A percentile compares a stretch with the other conserved stretches of the same genome.
Conservation (phyloP, 2,888 invertebrate genomes). For the Agelastica alni region DNA sequence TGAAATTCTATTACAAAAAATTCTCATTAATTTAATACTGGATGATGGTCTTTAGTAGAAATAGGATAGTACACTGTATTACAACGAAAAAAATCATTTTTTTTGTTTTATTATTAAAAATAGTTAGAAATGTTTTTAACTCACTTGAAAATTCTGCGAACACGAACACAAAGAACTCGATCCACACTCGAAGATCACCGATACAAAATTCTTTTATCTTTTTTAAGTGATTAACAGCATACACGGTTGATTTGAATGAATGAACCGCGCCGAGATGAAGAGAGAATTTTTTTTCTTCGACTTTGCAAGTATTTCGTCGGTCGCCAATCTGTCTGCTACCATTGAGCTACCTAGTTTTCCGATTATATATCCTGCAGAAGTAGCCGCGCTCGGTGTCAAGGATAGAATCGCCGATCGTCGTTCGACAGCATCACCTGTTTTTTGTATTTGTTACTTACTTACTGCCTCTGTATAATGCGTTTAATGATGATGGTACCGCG, state of each 20-base stretch:
- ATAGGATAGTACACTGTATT: too few relatives aligned
- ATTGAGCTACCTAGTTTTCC: slow-evolving; percentile 37
- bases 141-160: background rate
- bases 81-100: too few relatives aligned
- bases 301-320: slow-evolving; percentile 19
- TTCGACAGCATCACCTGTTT: slow-evolving; percentile 11
- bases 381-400: slow-evolving; percentile 37
- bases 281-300: background rate
- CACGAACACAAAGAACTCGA: background rate
- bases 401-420: slow-evolving; percentile 13
- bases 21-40: too few relatives aligned
- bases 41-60: too few relatives aligned
- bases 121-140: too few relatives aligned
- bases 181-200: background rate
- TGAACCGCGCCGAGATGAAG: slow-evolving; percentile 16
- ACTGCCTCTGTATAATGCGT: background rate
- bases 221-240: slow-evolving; percentile 2
- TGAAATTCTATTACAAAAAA: too few relatives aligned
- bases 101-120: too few relatives aligned
- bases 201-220: background rate
- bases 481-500: background rate
- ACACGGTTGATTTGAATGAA: slow-evolving; percentile 12
- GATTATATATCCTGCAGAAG: slow-evolving; percentile 42
- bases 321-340: slow-evolving; percentile 42
- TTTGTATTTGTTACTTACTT: slow-evolving; percentile 9